Base-by-base conservation (phyloP, 2,113 vertebrate genomes). In the Phoenicopterus ruber region DNA sequence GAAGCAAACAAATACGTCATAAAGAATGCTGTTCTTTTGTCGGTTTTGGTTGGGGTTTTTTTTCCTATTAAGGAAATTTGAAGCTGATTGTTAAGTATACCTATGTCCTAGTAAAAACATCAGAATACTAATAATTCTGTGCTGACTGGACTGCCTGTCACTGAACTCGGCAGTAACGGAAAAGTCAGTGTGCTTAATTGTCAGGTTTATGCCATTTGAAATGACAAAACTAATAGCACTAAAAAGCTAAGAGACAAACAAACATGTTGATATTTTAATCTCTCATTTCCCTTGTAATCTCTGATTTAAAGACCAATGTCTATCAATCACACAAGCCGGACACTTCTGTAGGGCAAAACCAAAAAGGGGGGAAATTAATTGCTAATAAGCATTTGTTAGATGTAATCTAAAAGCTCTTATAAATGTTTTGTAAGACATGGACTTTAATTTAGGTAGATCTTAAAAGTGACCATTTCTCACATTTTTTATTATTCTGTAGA, bases 161-260 rank as follows among this genome's bases (percentile, higher is more conserved):
- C 34, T 95, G 69, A 26, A 73, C 47, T 31, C 82, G 77, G 5
- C 76, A 59, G 3, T 88, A 46, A 86, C 24, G 34, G 36, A 72
- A 88, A 91, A 91, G 42, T 73, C 59, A 28, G 32, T 17, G 12
- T 85, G 44, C n/a, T 55, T 91, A 95, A 90, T 93, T 96, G 85
- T 82, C 65, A 93, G 61, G 70, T 93, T 84, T 90, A 82, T 77
- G 61, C 21, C 54, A 82, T 28, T 28, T 70, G 34, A 91, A 89
- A 92, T 84, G 58, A 36, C 44, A 82, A 88, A 91, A 49, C 9
- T 79, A 79, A 47, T 44, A 59, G 12, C 67, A 73, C 19, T 32
- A 82, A 82, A 92, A 78, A 82, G 17, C 14, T 70, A 70, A 74
- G 49, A 76, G 54, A 86, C 31, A 94, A 88, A 59, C 4, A 85